Evolutionary conservation across 2,113 vertebrate species (phyloP).

Genomic region (Sapajus apella): DNA sequence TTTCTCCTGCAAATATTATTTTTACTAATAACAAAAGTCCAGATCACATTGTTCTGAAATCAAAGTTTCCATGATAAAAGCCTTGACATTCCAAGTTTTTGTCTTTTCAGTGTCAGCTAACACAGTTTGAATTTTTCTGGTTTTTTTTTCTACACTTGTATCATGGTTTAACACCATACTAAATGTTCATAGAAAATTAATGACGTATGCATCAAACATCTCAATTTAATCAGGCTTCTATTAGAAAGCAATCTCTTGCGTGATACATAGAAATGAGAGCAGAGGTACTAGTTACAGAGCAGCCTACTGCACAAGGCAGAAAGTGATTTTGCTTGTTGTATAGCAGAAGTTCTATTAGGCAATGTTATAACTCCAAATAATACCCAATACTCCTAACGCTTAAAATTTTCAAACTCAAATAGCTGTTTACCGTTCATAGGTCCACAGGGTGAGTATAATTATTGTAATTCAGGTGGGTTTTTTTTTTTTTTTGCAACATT

Average conservation of each 20-base stretch:
- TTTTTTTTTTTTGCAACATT: not conserved
- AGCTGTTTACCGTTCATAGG: not conserved
- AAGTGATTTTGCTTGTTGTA: not conserved
- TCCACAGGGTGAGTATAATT: not conserved
- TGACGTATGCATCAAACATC: conserved; percentile 24
- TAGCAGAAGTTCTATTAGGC: not conserved
- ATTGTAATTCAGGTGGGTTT: not conserved
- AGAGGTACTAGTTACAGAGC: not conserved
- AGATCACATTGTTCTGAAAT: not conserved
- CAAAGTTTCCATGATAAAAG: not conserved
- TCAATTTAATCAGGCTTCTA: conserved; percentile 27
- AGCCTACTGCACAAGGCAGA: not conserved
- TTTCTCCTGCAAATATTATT: conserved; percentile 24
- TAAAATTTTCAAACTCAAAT: conserved; percentile 27
- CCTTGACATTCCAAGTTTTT: not conserved
- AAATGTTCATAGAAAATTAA: conserved; percentile 20
- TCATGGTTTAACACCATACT: not conserved
- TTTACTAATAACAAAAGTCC: not conserved
- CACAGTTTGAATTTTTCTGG: not conserved
- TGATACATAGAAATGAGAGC: not conserved
- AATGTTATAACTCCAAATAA: not conserved
- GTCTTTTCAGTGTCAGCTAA: not conserved
- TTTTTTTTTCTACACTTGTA: not conserved
- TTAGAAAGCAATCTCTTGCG: conserved; percentile 12
- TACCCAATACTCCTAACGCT: not conserved